phyloP scores from a whole-genome alignment of 2,888 invertebrate genomes.

The Xiphydria camelus region DNA sequence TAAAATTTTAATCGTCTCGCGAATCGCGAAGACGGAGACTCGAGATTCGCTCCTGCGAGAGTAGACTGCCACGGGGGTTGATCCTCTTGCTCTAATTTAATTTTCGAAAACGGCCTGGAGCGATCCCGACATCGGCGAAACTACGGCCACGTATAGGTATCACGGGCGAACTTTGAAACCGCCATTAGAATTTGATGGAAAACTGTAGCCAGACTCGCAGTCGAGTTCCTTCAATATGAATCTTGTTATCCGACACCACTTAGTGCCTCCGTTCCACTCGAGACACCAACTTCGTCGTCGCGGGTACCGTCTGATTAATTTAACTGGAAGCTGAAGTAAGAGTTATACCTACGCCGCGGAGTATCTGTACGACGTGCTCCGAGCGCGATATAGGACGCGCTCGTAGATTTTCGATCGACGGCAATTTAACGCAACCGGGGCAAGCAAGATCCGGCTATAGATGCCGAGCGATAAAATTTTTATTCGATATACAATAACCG shows the following conservation, averaged over 20 bases:
- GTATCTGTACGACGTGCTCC: too few species aligned
- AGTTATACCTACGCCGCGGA: too few species aligned
- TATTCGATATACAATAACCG: too few species aligned
- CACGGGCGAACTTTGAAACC: constrained; percentile 26
- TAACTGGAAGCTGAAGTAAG: constrained; percentile 9
- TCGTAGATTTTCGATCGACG: too few species aligned
- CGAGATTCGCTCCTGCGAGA: too few species aligned
- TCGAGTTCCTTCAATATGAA: constrained; percentile 24
- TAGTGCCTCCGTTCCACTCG: constrained; percentile 7
- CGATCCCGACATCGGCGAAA: constrained; percentile 18
- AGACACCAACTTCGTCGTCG: constrained; percentile 9
- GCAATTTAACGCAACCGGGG: too few species aligned
- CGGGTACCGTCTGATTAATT: constrained; percentile 17
- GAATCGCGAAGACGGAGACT: too few species aligned
- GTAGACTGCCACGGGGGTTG: too few species aligned
- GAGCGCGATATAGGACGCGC: too few species aligned
- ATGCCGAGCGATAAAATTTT: too few species aligned
- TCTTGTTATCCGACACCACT: constrained; percentile 22
- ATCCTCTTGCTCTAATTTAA: constrained; percentile 24
- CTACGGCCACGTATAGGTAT: not conserved
- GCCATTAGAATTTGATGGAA: constrained; percentile 44
- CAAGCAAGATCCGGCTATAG: too few species aligned
- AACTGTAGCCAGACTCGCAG: constrained; percentile 20
- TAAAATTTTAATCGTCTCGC: too few species aligned
- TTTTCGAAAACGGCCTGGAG: constrained; percentile 21